Evolutionary conservation across 2,113 vertebrate species (phyloP), one percentile per base, ranked within the genome.

Genomic region (Oreocharis arfaki): DNA sequence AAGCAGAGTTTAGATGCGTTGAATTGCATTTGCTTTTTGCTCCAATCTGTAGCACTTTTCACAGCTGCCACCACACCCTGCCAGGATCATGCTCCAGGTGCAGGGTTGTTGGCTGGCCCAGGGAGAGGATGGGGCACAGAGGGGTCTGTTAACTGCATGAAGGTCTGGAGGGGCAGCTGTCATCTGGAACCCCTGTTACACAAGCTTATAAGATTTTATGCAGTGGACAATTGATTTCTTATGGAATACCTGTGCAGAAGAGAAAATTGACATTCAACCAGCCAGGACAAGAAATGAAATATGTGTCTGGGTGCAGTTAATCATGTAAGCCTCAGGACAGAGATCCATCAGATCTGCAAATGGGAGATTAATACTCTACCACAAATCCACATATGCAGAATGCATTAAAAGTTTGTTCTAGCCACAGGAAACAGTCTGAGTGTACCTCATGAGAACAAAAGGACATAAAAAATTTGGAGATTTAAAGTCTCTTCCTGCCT

Each of bases 191-290:
- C 33, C 22, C 49, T 57, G 17, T 50, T 84, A 69, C 13, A 90
- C 33, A 57, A 87, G 50, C 65, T 93, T 65, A 73, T 65, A 28
- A 67, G 21, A 61, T 89, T 89, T 87, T 53, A 88, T 52, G 53
- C 39, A 41, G 74, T 35, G 37, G 39, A 81, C 90, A 84, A 73
- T 57, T 93, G 88, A 94, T 97, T 95, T 93, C 84, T 92, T 70
- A 93, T 39, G 85, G 59, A 92, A 91, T 80, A 91, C 65, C 64
- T 81, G 61, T 53, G 37, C 27, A 81, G 57, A 70, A 91, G 71
- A 90, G 81, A 90, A 93, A 95, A 94, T 96, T 93, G 91, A 80
- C 81, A 86, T 89, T 91, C 75, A 96, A 26, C 77, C 87, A 96
- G 57, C 60, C 92, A 92, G 77, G 90, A 88, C 60, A 92, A 96